Percentiles rank a stretch among this genome's conserved stretches.
phyloP scores from a whole-genome alignment of 1,140 invertebrate genomes.

The Scaptomyza graminum region DNA sequence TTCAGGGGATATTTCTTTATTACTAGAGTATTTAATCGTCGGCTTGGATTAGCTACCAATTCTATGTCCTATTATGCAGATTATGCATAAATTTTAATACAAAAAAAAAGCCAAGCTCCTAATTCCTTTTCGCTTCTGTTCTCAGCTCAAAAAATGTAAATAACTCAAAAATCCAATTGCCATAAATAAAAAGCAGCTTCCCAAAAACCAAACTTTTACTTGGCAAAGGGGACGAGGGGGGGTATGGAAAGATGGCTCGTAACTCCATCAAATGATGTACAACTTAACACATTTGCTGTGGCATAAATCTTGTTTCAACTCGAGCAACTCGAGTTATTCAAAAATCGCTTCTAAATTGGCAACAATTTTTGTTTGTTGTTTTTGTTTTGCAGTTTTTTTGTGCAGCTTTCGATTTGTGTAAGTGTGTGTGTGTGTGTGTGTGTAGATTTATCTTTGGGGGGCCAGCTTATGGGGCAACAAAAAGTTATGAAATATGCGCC shows the following conservation, averaged over 20 bases:
- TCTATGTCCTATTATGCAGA: background rate
- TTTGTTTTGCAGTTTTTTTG: slow-evolving; percentile 55
- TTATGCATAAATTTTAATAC: slow-evolving; percentile 37
- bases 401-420: no score
- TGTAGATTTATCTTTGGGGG: slow-evolving; percentile 77
- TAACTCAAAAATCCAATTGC: slow-evolving; percentile 79
- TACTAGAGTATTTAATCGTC: background rate
- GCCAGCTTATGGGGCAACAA: slow-evolving; percentile 71
- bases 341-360: slow-evolving; percentile 83
- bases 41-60: background rate
- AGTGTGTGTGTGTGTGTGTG: slow-evolving; percentile 57
- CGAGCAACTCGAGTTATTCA: slow-evolving; percentile 79
- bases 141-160: slow-evolving; percentile 18
- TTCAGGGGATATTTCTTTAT: no score
- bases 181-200: slow-evolving; percentile 67
- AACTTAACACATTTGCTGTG: slow-evolving; percentile 80
- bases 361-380: slow-evolving; percentile 47
- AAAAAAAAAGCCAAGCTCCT: background rate
- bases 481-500: slow-evolving; percentile 83
- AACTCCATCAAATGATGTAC: slow-evolving; percentile 83
- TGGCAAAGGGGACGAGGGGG: background rate
- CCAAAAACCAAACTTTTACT: slow-evolving; percentile 60
- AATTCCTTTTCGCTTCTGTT: slow-evolving; percentile 1
- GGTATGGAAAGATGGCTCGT: slow-evolving; percentile 31
- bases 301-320: slow-evolving; percentile 82